A percentile compares a stretch with the other conserved stretches of the same genome.
phyloP scores from a whole-genome alignment of 2,113 vertebrate genomes.

The Pteruthius melanotis region DNA sequence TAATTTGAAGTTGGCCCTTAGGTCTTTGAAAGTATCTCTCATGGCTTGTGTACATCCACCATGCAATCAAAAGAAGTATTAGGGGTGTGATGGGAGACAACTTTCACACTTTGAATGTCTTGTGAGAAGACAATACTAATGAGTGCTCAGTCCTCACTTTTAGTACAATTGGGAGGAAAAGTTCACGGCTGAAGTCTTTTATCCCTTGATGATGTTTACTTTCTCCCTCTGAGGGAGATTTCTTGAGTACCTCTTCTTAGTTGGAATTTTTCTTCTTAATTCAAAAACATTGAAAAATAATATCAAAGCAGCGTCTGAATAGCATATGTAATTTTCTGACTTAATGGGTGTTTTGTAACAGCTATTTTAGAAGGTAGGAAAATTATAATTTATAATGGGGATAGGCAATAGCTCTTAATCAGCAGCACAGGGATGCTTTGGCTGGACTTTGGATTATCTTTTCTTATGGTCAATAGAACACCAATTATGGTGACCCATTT shows the following conservation, averaged over 20 bases:
- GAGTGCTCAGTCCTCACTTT: not conserved
- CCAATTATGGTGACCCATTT: not conserved
- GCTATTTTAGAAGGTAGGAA: not conserved
- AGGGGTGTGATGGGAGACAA: not conserved
- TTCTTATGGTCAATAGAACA: not conserved
- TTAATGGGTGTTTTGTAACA: not conserved
- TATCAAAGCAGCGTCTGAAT: not conserved
- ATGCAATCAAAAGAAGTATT: not conserved
- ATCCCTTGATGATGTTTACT: not conserved
- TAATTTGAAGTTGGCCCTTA: not conserved
- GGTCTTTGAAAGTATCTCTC: not conserved
- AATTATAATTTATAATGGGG: not conserved
- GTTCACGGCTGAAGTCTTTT: not conserved
- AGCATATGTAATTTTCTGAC: not conserved
- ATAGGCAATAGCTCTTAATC: not conserved
- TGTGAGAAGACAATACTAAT: not conserved
- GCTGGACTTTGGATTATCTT: not conserved
- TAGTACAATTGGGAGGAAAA: not conserved
- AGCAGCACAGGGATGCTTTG: not conserved
- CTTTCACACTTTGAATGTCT: not conserved
- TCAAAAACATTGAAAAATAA: not conserved
- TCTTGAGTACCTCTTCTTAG: not conserved
- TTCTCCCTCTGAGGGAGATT: not conserved
- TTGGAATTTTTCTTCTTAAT: not conserved
- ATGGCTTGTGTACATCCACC: not conserved